phyloP scores from a whole-genome alignment of 2,113 vertebrate genomes.

The Siphamia tubifer region DNA sequence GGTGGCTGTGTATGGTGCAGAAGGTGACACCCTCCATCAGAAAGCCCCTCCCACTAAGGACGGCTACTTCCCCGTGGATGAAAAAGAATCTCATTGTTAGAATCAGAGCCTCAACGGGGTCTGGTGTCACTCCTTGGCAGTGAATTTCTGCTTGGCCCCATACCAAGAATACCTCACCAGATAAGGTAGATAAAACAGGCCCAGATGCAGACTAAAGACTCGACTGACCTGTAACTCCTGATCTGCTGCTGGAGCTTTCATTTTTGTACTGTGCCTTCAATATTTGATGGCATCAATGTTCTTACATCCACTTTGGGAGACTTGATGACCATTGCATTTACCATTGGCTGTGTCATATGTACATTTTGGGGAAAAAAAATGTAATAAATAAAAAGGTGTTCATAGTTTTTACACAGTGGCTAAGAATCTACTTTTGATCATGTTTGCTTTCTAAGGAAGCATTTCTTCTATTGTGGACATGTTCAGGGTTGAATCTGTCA shows the following conservation, averaged over 20 bases:
- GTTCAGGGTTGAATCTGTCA: constrained; percentile 49
- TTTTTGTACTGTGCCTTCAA: constrained; percentile 10
- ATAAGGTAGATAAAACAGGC: constrained; percentile 7
- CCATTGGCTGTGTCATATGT: constrained; percentile 27
- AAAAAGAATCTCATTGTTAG: constrained; percentile 79
- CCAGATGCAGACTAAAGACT: constrained; percentile 17
- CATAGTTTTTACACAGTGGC: constrained; percentile 43
- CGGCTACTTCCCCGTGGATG: constrained; percentile 70
- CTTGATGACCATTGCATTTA: constrained; percentile 21
- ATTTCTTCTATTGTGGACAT: constrained; percentile 56
- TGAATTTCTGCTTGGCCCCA: constrained; percentile 1
- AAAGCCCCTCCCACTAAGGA: constrained; percentile 57
- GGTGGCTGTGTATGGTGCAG: constrained; percentile 60
- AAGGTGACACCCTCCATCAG: constrained; percentile 57
- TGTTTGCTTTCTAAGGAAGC: constrained; percentile 79
- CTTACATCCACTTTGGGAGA: not conserved
- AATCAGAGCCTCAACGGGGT: constrained; percentile 17
- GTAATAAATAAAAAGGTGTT: constrained; percentile 11
- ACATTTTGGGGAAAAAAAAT: too few species aligned
- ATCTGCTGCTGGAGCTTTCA: constrained; percentile 27
- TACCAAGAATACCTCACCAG: constrained; percentile 51
- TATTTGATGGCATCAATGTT: not conserved
- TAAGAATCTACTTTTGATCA: constrained; percentile 49
- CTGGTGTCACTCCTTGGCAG: constrained; percentile 25
- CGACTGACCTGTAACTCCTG: constrained; percentile 4